Base-by-base conservation (phyloP, 1,140 invertebrate species). In the Ceratosolen fusciceps region DNA sequence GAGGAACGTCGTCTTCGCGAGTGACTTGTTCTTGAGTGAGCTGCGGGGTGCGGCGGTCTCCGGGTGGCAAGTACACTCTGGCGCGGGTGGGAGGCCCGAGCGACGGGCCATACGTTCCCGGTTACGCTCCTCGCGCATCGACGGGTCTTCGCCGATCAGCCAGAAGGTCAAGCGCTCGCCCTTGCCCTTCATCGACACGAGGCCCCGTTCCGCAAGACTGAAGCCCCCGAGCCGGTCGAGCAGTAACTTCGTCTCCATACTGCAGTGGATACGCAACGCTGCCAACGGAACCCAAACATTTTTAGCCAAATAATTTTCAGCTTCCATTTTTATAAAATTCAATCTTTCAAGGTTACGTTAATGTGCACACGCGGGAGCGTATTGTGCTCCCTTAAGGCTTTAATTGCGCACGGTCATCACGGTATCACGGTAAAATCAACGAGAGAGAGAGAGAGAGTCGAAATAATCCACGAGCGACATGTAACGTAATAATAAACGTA, bases 261-360 rank as follows among this genome's bases (percentile, higher is more conserved):
- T 97, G 83, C 96, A 96, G 89, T 98, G 96, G 74, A 98, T 97
- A 86, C 94, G 95, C 31, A 97, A 90, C 10, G 96, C 96, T 93
- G 85, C 79, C 86, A n/a, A n/a, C n/a, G n/a, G n/a, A n/a, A n/a
- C n/a, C n/a, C n/a, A n/a, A n/a, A n/a, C n/a, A n/a, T n/a, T n/a
- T n/a, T n/a, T n/a, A n/a, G n/a, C n/a, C n/a, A n/a, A n/a, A n/a
- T n/a, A n/a, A n/a, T n/a, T n/a, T n/a, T n/a, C n/a, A n/a, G n/a
- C n/a, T n/a, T n/a, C n/a, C n/a, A n/a, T n/a, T n/a, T n/a, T n/a
- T n/a, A n/a, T n/a, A n/a, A n/a, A n/a, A n/a, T n/a, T n/a, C n/a
- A n/a, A n/a, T n/a, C n/a, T n/a, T n/a, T n/a, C n/a, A n/a, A n/a
- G n/a, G n/a, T n/a, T n/a, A n/a, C n/a, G n/a, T n/a, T n/a, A n/a